Base-by-base conservation (phyloP, 1,140 invertebrate genomes). In the Panagrolaimus sp. region DNA sequence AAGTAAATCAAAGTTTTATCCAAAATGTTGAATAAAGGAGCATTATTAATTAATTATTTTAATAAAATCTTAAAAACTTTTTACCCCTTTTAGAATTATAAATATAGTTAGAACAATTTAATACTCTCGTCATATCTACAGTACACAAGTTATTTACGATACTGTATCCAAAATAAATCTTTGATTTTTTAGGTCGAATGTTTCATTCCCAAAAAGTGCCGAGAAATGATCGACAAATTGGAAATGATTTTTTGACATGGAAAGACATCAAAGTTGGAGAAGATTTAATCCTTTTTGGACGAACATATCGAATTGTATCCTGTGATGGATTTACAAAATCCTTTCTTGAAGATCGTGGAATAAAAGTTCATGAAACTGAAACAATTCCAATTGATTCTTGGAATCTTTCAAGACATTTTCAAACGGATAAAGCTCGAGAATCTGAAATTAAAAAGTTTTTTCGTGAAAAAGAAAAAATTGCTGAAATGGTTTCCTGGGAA, bases 251-350 rank as follows among this genome's bases (percentile, higher is more conserved):
- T 43, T 38, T 74, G 0, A 76, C 44, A 3, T 74, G 74, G 74
- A 68, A 62, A 62, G 73, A 74, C 43, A 26, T 74, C n/a, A 46
- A 71, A 43, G 38, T 74, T 47, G 73, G 73, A 8, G 52, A 74
- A 63, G 73, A 74, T 65, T 32, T 74, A 24, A 66, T 28, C 3
- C 8, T 74, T 2, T 74, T 73, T 46, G 74, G 74, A 14, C 32
- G 32, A 28, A 64, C 28, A 24, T 74, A 74, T 17, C 43, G 74
- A 64, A 48, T 74, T 44, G 74, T 76, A 7, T 48, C 65, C n/a
- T 74, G 73, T 58, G 74, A 74, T 63, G 67, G 47, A 8, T 74
- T 74, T 58, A 74, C 73, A 0, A 76, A 77, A 28, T 71, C 62
- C 6, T 74, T 74, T 46, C 63, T 76, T 1, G 38, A 65, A 26